These are phyloP conservation scores for Amphipyra berbera DNA, from an alignment of 2,888 invertebrate genomes.

Conservation along the genomic window DNA sequence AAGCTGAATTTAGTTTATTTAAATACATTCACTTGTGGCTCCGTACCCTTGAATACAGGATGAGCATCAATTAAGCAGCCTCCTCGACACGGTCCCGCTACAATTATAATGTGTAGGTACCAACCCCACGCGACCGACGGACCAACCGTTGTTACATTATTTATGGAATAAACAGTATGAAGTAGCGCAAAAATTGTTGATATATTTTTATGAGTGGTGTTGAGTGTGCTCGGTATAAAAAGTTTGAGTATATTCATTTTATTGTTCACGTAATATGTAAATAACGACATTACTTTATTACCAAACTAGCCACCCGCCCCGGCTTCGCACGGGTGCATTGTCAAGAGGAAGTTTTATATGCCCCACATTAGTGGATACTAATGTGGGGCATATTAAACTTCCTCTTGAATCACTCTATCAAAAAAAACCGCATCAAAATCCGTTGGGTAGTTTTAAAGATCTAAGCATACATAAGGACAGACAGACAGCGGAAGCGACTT, in stretches of 20 bases:
- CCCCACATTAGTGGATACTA: too few relatives aligned
- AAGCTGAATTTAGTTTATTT: slow-evolving; percentile 60
- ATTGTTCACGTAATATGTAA: slow-evolving; percentile 6
- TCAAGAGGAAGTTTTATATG: too few relatives aligned
- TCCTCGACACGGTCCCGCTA: slow-evolving; percentile 64
- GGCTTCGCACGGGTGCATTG: too few relatives aligned
- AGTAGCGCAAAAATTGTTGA: slow-evolving; percentile 29
- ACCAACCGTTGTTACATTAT: slow-evolving; percentile 58
- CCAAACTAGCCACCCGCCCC: too few relatives aligned
- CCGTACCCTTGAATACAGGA: slow-evolving; percentile 80
- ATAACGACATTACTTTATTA: not conserved
- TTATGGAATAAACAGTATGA: slow-evolving; percentile 48
- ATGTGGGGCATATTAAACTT: too few relatives aligned
- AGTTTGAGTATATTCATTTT: slow-evolving; percentile 2
- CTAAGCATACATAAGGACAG: too few relatives aligned
- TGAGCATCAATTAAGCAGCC: slow-evolving; percentile 81
- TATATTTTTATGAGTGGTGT: slow-evolving; percentile 26
- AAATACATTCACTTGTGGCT: slow-evolving; percentile 75
- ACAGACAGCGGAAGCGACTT: too few relatives aligned
- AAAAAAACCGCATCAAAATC: too few relatives aligned
- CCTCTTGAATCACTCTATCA: too few relatives aligned
- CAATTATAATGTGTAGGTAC: slow-evolving; percentile 53
- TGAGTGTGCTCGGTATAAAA: slow-evolving; percentile 23
- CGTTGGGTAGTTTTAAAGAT: too few relatives aligned
- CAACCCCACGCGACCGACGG: slow-evolving; percentile 37